A percentile compares a stretch with the other conserved stretches of the same genome.
phyloP scores from a whole-genome alignment of 2,888 invertebrate species.

The Phania funesta region DNA sequence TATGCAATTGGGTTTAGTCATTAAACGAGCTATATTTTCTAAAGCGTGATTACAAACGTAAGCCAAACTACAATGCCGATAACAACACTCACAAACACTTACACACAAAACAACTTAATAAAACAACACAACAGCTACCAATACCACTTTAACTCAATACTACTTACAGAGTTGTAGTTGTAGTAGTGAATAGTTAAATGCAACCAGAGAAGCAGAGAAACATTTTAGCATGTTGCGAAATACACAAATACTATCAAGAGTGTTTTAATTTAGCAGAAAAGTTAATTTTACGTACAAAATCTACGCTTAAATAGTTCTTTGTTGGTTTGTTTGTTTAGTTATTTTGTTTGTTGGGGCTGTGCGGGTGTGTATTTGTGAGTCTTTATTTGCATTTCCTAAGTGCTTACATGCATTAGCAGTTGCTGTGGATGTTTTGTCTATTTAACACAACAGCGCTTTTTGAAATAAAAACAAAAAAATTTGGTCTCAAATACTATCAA shows the following conservation, averaged over 20 bases:
- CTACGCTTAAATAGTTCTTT: not conserved
- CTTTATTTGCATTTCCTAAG: not conserved
- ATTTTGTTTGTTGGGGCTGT: not conserved
- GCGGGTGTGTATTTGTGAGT: not conserved
- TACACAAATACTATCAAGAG: not conserved
- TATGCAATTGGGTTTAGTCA: slow-evolving; percentile 66
- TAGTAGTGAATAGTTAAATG: not conserved
- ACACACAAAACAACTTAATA: not conserved
- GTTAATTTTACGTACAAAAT: slow-evolving; percentile 4
- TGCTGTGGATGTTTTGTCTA: not conserved
- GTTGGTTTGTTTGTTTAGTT: not conserved
- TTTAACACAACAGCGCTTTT: not conserved
- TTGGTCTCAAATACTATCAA: not conserved
- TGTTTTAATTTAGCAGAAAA: slow-evolving; percentile 24
- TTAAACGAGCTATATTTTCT: slow-evolving; percentile 65
- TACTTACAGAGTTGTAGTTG: not conserved
- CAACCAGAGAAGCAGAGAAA: not conserved
- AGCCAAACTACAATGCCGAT: slow-evolving; percentile 36
- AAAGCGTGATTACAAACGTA: slow-evolving; percentile 62
- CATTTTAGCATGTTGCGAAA: slow-evolving; percentile 29
- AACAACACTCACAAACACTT: slow-evolving; percentile 4
- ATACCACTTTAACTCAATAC: slow-evolving; percentile 43
- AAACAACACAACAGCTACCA: not conserved
- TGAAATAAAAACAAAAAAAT: not conserved
- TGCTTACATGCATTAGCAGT: slow-evolving; percentile 12